Conservation (phyloP, 2,888 invertebrate species). For the Phengaris arion region DNA sequence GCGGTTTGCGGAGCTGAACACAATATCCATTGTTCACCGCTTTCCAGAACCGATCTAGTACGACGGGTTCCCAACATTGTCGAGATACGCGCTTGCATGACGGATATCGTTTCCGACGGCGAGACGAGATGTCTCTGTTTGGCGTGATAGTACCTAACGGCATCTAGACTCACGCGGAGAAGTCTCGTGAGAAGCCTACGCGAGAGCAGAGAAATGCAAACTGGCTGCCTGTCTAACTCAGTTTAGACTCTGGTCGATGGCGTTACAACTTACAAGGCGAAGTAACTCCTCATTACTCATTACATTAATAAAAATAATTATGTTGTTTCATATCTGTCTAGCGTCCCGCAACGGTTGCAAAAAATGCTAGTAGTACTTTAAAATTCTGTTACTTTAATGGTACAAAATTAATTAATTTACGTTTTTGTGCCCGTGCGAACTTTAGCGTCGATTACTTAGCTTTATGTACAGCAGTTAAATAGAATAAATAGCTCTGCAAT, state of each 20-base stretch:
- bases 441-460: background rate
- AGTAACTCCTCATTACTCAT: no score
- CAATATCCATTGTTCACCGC: conserved; percentile 62
- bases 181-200: no score
- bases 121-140: conserved; percentile 11
- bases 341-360: no score
- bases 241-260: no score
- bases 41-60: conserved; percentile 66
- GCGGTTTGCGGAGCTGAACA: conserved; percentile 13
- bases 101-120: conserved; percentile 19
- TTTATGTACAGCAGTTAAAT: background rate
- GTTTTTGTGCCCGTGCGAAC: background rate
- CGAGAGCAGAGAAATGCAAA: no score
- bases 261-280: no score
- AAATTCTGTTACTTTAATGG: no score
- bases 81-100: conserved; percentile 11
- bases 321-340: no score
- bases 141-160: background rate
- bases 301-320: no score
- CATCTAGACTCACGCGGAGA: no score
- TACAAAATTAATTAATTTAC: background rate
- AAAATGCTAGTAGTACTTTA: no score
- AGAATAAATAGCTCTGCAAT: background rate
- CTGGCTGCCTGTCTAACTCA: no score
- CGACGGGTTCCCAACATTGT: conserved; percentile 71